These are phyloP conservation scores for Zingel zingel DNA, from an alignment of 2,113 vertebrate genomes.

Conservation along the genomic window DNA sequence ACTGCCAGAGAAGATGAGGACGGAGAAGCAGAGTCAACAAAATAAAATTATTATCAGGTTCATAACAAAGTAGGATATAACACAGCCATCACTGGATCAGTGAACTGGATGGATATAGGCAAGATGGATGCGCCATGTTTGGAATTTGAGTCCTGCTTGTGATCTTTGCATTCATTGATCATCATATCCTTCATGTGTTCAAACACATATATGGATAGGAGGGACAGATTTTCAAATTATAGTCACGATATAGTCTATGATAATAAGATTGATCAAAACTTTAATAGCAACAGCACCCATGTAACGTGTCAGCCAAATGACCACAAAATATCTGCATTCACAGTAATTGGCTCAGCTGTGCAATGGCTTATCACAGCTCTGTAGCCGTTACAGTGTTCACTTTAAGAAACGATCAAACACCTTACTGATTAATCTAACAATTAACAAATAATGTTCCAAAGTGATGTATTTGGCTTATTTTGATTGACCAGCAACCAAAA, in stretches of 20 bases:
- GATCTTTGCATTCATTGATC: constrained; percentile 50
- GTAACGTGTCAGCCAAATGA: background rate
- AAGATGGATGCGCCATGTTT: constrained; percentile 14
- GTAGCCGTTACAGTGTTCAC: background rate
- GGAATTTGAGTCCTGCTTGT: constrained; percentile 1
- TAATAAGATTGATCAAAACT: constrained; percentile 13
- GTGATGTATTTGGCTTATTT: constrained; percentile 3
- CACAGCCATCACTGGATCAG: constrained; percentile 26
- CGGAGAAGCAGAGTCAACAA: background rate
- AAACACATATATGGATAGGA: constrained; percentile 19
- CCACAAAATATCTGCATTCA: background rate
- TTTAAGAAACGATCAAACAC: background rate
- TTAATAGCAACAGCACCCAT: background rate
- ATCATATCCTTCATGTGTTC: constrained; percentile 21
- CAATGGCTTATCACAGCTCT: background rate
- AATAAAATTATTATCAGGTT: constrained; percentile 1
- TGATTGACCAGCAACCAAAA: constrained; percentile 8
- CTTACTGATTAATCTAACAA: constrained; percentile 10
- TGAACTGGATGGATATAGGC: background rate
- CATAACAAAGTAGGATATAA: constrained; percentile 5
- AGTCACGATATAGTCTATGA: constrained; percentile 9
- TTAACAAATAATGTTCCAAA: background rate
- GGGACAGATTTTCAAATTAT: background rate
- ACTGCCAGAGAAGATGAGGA: constrained; percentile 16
- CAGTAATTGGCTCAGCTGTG: background rate